These are phyloP conservation scores for Cyphomyrus plagiostoma DNA, from an alignment of 2,113 vertebrate species.

Conservation along the genomic window DNA sequence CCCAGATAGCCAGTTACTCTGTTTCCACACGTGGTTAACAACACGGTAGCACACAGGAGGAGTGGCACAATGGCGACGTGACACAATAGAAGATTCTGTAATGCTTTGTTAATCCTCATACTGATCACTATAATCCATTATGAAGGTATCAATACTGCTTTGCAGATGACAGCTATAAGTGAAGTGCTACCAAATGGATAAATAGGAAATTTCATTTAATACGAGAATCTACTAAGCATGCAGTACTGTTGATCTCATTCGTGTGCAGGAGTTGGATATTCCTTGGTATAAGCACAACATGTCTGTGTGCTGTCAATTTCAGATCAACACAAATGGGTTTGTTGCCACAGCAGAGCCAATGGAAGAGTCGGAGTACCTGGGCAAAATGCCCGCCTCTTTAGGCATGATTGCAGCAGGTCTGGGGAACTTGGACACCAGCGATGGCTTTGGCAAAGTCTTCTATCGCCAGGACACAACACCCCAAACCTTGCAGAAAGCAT, in stretches of 20 bases:
- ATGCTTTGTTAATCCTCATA: not conserved
- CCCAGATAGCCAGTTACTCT: no score
- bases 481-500: conserved; percentile 46
- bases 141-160: not conserved
- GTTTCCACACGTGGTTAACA: no score
- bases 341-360: conserved; percentile 63
- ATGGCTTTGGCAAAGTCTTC: conserved; percentile 65
- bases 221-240: not conserved
- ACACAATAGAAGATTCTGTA: not conserved
- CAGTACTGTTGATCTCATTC: conserved; percentile 17
- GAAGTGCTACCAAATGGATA: not conserved
- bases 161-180: not conserved
- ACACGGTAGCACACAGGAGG: no score
- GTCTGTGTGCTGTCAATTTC: conserved; percentile 24
- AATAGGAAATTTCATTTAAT: not conserved
- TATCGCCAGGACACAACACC: conserved; percentile 71
- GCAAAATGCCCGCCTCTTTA: conserved; percentile 70
- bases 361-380: conserved; percentile 61
- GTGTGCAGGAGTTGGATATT: not conserved
- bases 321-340: conserved; percentile 85
- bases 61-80: no score
- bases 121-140: not conserved
- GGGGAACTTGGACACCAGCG: conserved; percentile 78
- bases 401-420: conserved; percentile 72
- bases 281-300: not conserved